phyloP scores from a whole-genome alignment of 92 coral and sea anemone species.

The Heliopora coerulea region DNA sequence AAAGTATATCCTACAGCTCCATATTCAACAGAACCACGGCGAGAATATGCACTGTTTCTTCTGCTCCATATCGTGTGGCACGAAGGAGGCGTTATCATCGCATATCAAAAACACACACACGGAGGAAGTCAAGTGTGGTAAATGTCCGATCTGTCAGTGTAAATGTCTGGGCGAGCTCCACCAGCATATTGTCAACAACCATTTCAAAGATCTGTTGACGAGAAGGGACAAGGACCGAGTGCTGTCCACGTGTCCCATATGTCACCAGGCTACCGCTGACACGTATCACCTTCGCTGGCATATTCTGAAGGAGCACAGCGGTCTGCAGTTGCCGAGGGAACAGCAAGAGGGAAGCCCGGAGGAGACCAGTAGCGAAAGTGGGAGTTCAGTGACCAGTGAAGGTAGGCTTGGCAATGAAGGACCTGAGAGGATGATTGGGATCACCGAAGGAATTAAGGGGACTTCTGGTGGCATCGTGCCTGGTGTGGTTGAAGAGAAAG shows the following conservation, averaged over 20 bases:
- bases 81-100: slow-evolving; percentile 15
- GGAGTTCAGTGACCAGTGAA: slow-evolving; percentile 16
- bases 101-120: slow-evolving; percentile 19
- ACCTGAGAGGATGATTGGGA: slow-evolving; percentile 11
- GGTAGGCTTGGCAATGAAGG: background rate
- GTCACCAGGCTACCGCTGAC: slow-evolving; percentile 27
- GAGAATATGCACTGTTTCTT: slow-evolving; percentile 37
- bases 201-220: slow-evolving; percentile 23
- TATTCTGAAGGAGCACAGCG: slow-evolving; percentile 31
- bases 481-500: background rate
- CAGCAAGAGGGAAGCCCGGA: slow-evolving; percentile 9
- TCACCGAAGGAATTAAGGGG: background rate
- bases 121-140: slow-evolving; percentile 14
- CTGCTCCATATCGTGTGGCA: slow-evolving; percentile 35
- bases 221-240: slow-evolving; percentile 29
- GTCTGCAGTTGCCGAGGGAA: slow-evolving; percentile 17
- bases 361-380: slow-evolving; percentile 39
- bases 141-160: slow-evolving; percentile 39
- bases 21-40: slow-evolving; percentile 27
- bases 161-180: slow-evolving; percentile 30
- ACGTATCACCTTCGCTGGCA: slow-evolving; percentile 40
- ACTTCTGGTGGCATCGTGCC: background rate
- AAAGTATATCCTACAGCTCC: slow-evolving; percentile 28
- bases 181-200: slow-evolving; percentile 35
- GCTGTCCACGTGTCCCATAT: slow-evolving; percentile 42